Conservation (phyloP, 1,140 invertebrate genomes). For the Drosophila albomicans region DNA sequence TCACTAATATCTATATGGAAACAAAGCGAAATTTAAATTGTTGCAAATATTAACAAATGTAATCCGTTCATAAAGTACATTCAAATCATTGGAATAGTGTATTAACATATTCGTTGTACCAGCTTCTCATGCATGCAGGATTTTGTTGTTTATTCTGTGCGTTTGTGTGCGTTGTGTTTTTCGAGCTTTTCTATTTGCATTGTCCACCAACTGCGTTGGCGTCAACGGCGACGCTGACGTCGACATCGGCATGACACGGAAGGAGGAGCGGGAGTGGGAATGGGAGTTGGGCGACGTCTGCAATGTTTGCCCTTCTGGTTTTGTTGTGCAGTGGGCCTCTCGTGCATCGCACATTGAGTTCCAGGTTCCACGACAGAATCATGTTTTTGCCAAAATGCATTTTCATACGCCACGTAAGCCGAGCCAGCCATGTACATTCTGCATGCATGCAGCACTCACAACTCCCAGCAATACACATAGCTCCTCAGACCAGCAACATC, state of each 20-base stretch:
- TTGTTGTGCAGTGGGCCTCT: constrained; percentile 47
- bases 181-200: constrained; percentile 76
- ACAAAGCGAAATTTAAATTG: neutral
- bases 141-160: constrained; percentile 33
- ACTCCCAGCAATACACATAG: constrained; percentile 24
- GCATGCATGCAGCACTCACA: constrained; percentile 51
- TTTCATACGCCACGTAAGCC: constrained; percentile 79
- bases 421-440: constrained; percentile 50
- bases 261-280: constrained; percentile 6
- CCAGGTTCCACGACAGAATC: constrained; percentile 48
- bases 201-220: constrained; percentile 53
- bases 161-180: constrained; percentile 66
- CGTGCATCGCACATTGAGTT: constrained; percentile 18
- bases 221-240: neutral
- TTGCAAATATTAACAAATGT: no score
- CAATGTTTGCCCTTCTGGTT: constrained; percentile 77
- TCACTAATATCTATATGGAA: neutral
- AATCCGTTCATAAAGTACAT: neutral
- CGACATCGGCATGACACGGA: neutral
- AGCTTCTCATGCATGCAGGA: neutral
- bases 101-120: constrained; percentile 2
- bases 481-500: constrained; percentile 15
- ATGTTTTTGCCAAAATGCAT: constrained; percentile 83
- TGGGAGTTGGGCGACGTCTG: constrained; percentile 37
- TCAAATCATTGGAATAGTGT: constrained; percentile 5